Base-by-base conservation (phyloP, 2,888 invertebrate species). In the Andrena haemorrhoa region DNA sequence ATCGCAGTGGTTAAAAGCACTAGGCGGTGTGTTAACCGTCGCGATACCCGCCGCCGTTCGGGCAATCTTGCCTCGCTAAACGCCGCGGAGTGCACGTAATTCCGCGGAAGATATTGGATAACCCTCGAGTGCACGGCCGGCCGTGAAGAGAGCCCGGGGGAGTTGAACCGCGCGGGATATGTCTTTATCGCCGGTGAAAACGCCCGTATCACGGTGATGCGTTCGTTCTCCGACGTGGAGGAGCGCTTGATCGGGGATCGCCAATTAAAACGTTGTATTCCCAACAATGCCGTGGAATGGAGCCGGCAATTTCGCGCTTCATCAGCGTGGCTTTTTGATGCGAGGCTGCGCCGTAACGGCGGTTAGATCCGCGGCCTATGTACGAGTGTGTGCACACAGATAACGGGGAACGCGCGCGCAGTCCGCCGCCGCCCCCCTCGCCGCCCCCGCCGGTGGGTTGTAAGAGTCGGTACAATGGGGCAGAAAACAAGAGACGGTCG, bases 401-500 rank as follows among this genome's bases (percentile, higher is more conserved):
- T 73, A 63, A 35, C 61, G 31, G 65, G 51, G 64, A 35, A 41
- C 51, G 60, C 56, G 4, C 56, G 4, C 26, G 23, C 56, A 0
- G 26, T 12, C n/a, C 65, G 65, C 12, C n/a, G n/a, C n/a, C n/a
- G n/a, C n/a, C n/a, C 56, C 12, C 61, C 33, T 58, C 41, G 16
- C 63, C 41, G 16, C 63, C 66, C 47, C 60, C 47, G 56, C 49
- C 60, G 56, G 56, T 75, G 75, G 16, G 84, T 80, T 81, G 80
- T 80, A 86, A 86, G 86, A 81, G 83, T 79, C 75, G 82, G 87
- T 85, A 93, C 93, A 93, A 93, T 93, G 91, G 92, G 90, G 91
- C 86, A 91, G 90, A 91, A 93, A 93, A 93, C 93, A 93, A 93
- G 93, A 92, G 90, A 89, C 89, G 88, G 90, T 84, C 90, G 87